These are phyloP conservation scores for Drosophila varians DNA, from an alignment of 1,140 invertebrate species.

Conservation along the genomic window DNA sequence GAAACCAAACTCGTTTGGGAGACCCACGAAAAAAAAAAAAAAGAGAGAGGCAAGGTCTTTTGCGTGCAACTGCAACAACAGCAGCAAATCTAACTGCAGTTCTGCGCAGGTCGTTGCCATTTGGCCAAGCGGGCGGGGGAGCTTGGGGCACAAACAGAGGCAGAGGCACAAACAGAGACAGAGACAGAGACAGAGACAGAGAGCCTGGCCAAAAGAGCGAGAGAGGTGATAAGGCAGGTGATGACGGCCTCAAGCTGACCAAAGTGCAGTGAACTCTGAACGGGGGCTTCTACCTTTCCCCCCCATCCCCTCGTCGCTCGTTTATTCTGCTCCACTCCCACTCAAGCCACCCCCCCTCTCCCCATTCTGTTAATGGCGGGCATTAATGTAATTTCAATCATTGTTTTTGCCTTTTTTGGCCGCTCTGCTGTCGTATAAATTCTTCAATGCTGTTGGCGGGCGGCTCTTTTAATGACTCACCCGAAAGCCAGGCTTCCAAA, in stretches of 20 bases:
- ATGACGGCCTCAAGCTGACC: slow-evolving; percentile 59
- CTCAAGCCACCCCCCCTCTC: neutral
- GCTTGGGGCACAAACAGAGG: slow-evolving; percentile 14
- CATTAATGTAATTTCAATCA: slow-evolving; percentile 73
- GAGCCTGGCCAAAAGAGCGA: slow-evolving; percentile 10
- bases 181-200: slow-evolving; percentile 13
- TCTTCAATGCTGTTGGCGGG: slow-evolving; percentile 33
- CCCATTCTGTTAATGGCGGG: slow-evolving; percentile 17
- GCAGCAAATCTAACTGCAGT: slow-evolving; percentile 73
- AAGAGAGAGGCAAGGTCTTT: slow-evolving; percentile 75
- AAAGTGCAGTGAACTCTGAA: slow-evolving; percentile 74
- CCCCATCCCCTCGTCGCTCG: too few relatives aligned
- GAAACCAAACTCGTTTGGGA: slow-evolving; percentile 58
- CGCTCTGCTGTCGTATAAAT: slow-evolving; percentile 68
- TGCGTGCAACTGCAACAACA: slow-evolving; percentile 69
- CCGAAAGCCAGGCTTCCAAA: slow-evolving; percentile 23
- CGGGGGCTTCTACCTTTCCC: slow-evolving; percentile 2
- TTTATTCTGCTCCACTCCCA: slow-evolving; percentile 14
- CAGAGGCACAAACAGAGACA: neutral
- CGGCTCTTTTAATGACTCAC: slow-evolving; percentile 77
- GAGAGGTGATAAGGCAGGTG: slow-evolving; percentile 35
- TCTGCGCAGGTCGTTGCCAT: slow-evolving; percentile 79
- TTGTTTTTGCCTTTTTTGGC: slow-evolving; percentile 61
- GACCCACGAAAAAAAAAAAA: slow-evolving; percentile 50
- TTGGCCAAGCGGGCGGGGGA: slow-evolving; percentile 26